Percentiles rank a stretch among this genome's conserved stretches.
phyloP scores from a whole-genome alignment of 2,113 vertebrate species.

The Anhinga anhinga region DNA sequence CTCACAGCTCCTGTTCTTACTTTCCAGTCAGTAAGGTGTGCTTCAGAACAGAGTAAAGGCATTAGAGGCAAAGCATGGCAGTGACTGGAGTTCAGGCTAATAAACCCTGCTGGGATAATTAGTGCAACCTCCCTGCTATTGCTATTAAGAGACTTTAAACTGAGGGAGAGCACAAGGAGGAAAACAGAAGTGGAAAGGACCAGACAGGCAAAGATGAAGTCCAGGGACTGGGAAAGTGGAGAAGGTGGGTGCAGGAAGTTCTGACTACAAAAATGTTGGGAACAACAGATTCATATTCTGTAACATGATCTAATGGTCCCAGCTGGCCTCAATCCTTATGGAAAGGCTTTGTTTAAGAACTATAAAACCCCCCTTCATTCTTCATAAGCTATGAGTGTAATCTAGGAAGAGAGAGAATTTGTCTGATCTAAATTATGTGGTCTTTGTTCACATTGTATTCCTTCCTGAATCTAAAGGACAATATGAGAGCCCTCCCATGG shows the following conservation, averaged over 20 bases:
- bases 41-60: not conserved
- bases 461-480: not conserved
- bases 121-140: not conserved
- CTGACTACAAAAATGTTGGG: not conserved
- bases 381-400: not conserved
- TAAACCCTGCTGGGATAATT: not conserved
- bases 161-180: not conserved
- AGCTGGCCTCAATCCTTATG: not conserved
- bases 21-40: not conserved
- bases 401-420: not conserved
- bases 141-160: not conserved
- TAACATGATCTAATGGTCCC: not conserved
- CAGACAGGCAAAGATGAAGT: not conserved
- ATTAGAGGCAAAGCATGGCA: not conserved
- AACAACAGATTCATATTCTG: not conserved
- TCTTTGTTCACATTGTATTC: not conserved
- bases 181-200: not conserved
- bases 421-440: not conserved
- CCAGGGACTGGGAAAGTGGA: not conserved
- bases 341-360: not conserved
- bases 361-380: not conserved
- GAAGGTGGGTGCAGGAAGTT: not conserved
- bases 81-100: not conserved
- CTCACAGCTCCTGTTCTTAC: not conserved
- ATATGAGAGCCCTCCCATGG: slow-evolving; percentile 10